Conservation (phyloP, 2,888 invertebrate species). For the Taphrorychus bicolor region DNA sequence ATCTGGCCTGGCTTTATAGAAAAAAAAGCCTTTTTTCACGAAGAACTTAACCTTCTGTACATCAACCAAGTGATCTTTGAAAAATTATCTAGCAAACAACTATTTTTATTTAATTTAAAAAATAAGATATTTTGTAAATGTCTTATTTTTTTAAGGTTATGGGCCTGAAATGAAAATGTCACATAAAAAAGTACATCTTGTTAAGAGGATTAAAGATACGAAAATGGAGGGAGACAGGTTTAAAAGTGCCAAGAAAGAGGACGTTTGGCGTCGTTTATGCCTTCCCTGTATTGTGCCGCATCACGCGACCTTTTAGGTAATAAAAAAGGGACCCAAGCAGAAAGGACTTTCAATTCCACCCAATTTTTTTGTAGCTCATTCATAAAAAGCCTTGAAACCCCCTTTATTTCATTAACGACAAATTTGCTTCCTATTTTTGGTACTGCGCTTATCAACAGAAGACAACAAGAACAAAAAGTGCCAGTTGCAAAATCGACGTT, state of each 20-base stretch:
- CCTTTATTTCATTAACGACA: neutral
- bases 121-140: too few species aligned
- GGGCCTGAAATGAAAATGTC: neutral
- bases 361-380: neutral
- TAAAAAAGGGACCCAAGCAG: neutral
- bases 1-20: neutral
- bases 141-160: too few species aligned
- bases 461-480: slow-evolving; percentile 19
- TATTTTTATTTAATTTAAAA: too few species aligned
- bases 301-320: neutral
- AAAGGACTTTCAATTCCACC: neutral
- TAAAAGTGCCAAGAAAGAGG: neutral
- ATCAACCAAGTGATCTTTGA: too few species aligned
- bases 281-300: neutral
- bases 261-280: neutral
- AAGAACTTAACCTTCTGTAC: too few species aligned
- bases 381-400: neutral
- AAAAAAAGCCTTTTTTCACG: neutral
- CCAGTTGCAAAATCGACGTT: slow-evolving; percentile 26
- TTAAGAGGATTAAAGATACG: neutral
- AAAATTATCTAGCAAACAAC: too few species aligned
- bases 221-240: neutral
- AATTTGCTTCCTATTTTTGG: neutral
- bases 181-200: neutral
- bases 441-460: slow-evolving; percentile 6